Evolutionary conservation across 2,888 invertebrate genomes (phyloP).

Genomic region (Nycteola revayana): DNA sequence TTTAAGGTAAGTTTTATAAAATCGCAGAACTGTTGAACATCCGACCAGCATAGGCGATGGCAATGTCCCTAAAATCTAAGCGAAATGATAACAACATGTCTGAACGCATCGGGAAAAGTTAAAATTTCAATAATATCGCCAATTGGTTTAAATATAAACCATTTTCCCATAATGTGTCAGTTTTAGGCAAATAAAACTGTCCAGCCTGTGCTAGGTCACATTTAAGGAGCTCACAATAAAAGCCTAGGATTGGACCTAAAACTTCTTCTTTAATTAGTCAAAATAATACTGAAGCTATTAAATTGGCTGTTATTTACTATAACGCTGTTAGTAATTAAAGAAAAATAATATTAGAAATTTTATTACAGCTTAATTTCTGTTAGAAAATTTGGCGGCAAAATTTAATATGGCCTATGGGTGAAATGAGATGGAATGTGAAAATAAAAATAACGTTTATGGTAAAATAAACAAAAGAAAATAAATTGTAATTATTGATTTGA

Average conservation of each 20-base stretch:
- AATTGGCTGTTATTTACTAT: slow-evolving; percentile 49
- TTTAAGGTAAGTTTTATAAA: too few species aligned
- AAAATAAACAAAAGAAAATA: slow-evolving; percentile 18
- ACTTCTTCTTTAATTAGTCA: slow-evolving; percentile 21
- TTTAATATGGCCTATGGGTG: slow-evolving; percentile 40
- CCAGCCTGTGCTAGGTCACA: slow-evolving; percentile 36
- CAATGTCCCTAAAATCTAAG: slow-evolving; percentile 71
- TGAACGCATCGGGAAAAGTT: slow-evolving; percentile 60
- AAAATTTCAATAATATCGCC: slow-evolving; percentile 27
- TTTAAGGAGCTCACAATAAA: slow-evolving; percentile 43
- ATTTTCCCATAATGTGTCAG: slow-evolving; percentile 63
- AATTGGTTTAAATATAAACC: slow-evolving; percentile 26
- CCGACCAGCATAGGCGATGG: slow-evolving; percentile 56
- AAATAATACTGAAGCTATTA: slow-evolving; percentile 34
- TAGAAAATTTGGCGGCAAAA: slow-evolving; percentile 31
- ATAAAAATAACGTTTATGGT: slow-evolving; percentile 36
- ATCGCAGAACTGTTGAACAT: slow-evolving; percentile 33
- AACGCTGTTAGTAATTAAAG: slow-evolving; percentile 59
- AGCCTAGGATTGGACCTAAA: slow-evolving; percentile 38
- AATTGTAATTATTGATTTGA: slow-evolving; percentile 45
- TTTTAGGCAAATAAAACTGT: slow-evolving; percentile 56
- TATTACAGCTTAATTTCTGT: slow-evolving; percentile 24
- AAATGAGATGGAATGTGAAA: slow-evolving; percentile 43
- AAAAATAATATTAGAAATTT: slow-evolving; percentile 23
- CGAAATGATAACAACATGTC: slow-evolving; percentile 43